phyloP scores from a whole-genome alignment of 2,797 vertebrate species.

The Furcifer pardalis region DNA sequence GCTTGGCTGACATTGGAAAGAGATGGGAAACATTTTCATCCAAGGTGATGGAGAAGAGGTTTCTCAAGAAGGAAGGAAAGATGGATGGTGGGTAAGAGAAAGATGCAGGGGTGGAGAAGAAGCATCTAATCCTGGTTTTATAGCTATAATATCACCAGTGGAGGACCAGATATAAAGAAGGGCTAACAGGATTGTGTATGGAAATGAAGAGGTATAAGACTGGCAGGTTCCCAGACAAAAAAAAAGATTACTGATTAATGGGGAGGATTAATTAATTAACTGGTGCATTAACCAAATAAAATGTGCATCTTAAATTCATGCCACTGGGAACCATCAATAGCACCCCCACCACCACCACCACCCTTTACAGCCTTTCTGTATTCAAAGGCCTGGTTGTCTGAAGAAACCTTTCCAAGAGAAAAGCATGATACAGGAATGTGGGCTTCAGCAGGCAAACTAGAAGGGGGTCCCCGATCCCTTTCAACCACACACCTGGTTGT shows the following conservation, averaged over 20 bases:
- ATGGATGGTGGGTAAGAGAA: too few species aligned
- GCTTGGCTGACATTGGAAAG: neutral
- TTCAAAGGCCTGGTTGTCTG: too few species aligned
- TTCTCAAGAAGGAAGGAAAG: too few species aligned
- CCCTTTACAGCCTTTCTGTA: too few species aligned
- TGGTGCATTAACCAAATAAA: neutral
- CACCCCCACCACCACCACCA: neutral
- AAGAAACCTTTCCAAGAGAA: slow-evolving; percentile 29
- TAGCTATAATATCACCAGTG: neutral
- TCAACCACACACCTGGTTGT: slow-evolving; percentile 65
- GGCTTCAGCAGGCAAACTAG: slow-evolving; percentile 52
- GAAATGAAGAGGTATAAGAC: neutral
- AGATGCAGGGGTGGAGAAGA: neutral
- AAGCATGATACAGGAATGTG: slow-evolving; percentile 24
- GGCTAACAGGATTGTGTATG: too few species aligned
- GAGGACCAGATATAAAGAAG: too few species aligned
- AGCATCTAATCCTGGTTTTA: neutral
- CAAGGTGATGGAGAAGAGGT: too few species aligned
- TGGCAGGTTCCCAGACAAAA: neutral
- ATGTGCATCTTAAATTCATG: neutral
- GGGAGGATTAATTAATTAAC: neutral
- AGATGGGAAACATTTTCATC: too few species aligned
- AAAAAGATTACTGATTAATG: neutral
- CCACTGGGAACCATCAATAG: neutral
- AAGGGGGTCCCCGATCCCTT: slow-evolving; percentile 48